Percentiles rank a stretch among this genome's conserved stretches.
phyloP scores from a whole-genome alignment of 2,888 invertebrate species.

The Saturnia japonica region DNA sequence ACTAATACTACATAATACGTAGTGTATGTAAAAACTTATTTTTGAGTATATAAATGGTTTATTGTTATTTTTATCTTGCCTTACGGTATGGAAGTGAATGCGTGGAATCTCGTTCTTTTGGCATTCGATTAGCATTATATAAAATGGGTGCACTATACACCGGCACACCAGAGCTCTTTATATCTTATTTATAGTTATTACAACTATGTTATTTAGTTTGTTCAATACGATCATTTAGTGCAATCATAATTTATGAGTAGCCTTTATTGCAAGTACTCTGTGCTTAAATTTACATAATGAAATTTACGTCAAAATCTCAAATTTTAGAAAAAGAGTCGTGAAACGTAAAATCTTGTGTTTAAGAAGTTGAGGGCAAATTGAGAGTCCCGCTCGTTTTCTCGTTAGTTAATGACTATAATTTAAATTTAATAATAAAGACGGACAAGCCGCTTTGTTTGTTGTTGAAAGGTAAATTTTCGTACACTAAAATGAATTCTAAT shows the following conservation, averaged over 20 bases:
- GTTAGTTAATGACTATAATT: conserved; percentile 76
- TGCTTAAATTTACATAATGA: background rate
- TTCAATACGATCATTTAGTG: background rate
- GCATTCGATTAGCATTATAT: conserved; percentile 28
- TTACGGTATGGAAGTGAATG: no score
- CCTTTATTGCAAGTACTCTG: background rate
- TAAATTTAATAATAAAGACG: conserved; percentile 76
- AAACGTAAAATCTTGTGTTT: conserved; percentile 57
- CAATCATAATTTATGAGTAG: background rate
- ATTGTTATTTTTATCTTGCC: no score
- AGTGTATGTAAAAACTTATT: background rate
- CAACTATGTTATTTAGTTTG: background rate
- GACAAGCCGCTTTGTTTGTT: conserved; percentile 72
- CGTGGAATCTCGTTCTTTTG: no score
- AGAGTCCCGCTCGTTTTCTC: conserved; percentile 63
- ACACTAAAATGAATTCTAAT: conserved; percentile 67
- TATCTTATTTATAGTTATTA: background rate
- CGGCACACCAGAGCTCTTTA: background rate
- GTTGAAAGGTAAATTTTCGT: conserved; percentile 71
- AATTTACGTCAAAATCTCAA: background rate
- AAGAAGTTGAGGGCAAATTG: conserved; percentile 59
- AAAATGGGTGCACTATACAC: background rate
- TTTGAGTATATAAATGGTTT: no score
- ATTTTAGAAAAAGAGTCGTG: conserved; percentile 47
- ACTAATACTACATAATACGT: conserved; percentile 14